These are phyloP conservation scores for Hystrix cristata DNA, from an alignment of 2,113 vertebrate species.

Conservation along the genomic window DNA sequence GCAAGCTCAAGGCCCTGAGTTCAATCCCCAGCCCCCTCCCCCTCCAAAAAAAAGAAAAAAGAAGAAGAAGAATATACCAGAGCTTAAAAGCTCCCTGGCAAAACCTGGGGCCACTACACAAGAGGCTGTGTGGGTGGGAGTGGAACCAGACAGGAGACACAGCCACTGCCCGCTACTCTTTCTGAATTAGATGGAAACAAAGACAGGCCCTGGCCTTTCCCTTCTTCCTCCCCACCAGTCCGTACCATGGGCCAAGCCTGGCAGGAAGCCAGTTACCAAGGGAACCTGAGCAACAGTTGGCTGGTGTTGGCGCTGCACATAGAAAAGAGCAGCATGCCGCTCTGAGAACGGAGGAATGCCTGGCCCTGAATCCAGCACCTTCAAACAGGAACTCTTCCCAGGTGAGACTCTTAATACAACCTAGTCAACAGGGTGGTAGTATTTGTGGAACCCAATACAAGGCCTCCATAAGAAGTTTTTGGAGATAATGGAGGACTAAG, in stretches of 20 bases:
- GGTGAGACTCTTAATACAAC: not conserved
- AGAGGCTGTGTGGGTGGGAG: not conserved
- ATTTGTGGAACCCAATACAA: constrained; percentile 7
- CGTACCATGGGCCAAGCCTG: not conserved
- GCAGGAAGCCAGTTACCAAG: not conserved
- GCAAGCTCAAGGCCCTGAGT: too few relatives aligned
- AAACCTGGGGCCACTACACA: not conserved
- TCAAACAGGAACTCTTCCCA: not conserved
- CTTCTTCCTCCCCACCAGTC: not conserved
- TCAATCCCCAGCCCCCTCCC: too few relatives aligned
- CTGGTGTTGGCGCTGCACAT: not conserved
- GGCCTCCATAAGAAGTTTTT: not conserved
- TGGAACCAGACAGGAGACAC: not conserved
- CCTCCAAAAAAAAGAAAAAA: too few relatives aligned
- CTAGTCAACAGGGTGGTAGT: not conserved
- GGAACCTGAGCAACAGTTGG: not conserved
- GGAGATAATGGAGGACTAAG: not conserved
- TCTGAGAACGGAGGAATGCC: not conserved
- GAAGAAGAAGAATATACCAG: not conserved
- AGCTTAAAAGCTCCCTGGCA: not conserved
- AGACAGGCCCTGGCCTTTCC: not conserved
- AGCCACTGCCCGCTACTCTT: not conserved
- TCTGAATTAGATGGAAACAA: not conserved
- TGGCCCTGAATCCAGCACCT: not conserved
- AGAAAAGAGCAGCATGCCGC: not conserved